Conservation (phyloP, 2,888 invertebrate genomes). For the Notocelia uddmanniana region DNA sequence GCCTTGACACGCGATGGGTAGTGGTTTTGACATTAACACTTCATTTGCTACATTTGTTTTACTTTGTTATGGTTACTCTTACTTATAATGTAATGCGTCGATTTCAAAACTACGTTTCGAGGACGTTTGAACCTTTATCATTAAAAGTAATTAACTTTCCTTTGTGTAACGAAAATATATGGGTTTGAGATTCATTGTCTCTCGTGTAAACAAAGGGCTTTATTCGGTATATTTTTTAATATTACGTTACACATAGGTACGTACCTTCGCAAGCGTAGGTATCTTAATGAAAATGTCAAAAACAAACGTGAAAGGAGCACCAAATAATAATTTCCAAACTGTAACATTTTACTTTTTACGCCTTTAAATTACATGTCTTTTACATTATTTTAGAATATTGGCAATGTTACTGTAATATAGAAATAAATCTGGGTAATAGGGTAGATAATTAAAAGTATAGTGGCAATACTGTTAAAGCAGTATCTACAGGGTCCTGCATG, state of each 20-base stretch:
- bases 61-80: neutral
- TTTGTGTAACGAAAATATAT: neutral
- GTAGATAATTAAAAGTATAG: neutral
- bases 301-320: no score
- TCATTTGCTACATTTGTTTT: conserved; percentile 17
- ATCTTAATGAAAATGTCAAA: no score
- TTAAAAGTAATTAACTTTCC: neutral
- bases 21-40: conserved; percentile 30
- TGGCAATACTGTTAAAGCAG: neutral
- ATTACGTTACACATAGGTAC: no score
- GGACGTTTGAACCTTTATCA: no score
- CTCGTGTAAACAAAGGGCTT: neutral
- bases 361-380: no score
- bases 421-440: neutral
- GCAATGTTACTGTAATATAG: conserved; percentile 14
- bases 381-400: neutral
- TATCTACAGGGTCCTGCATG: neutral
- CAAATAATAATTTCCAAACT: no score
- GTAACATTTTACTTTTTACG: no score
- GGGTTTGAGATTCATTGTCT: neutral
- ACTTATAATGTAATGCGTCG: neutral
- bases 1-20: conserved; percentile 36
- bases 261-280: no score
- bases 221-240: neutral
- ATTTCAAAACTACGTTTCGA: neutral